phyloP scores from a whole-genome alignment of 2,797 vertebrate genomes.

The Sebastes variabilis region DNA sequence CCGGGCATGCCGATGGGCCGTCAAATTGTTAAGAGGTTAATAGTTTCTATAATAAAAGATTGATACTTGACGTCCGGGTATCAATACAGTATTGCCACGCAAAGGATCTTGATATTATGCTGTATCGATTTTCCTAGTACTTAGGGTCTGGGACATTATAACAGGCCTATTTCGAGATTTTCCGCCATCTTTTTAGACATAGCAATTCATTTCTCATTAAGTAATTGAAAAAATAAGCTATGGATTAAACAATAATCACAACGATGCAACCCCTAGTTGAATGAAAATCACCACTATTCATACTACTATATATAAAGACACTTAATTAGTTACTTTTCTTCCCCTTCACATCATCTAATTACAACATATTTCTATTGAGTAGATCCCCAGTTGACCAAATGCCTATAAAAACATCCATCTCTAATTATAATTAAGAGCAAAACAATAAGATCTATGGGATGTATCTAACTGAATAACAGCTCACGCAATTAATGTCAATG shows the following conservation, averaged over 20 bases:
- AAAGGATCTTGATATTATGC: too few species aligned
- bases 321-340: neutral
- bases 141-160: neutral
- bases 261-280: neutral
- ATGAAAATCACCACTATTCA: neutral
- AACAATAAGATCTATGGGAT: neutral
- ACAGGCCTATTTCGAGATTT: neutral
- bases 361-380: neutral
- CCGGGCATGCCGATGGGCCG: accelerated
- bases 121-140: too few species aligned
- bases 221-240: neutral
- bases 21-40: too few species aligned
- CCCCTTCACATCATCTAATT: neutral
- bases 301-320: neutral
- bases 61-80: too few species aligned
- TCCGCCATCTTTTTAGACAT: neutral
- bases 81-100: too few species aligned
- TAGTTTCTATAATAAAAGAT: too few species aligned
- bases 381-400: neutral
- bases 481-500: neutral
- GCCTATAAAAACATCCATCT: neutral
- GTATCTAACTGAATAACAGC: neutral
- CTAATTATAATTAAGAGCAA: neutral
- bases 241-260: neutral
- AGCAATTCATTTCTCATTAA: neutral